Evolutionary conservation across 1,140 invertebrate genomes (phyloP), one percentile per base, ranked within the genome.

Genomic region (Apis cerana): DNA sequence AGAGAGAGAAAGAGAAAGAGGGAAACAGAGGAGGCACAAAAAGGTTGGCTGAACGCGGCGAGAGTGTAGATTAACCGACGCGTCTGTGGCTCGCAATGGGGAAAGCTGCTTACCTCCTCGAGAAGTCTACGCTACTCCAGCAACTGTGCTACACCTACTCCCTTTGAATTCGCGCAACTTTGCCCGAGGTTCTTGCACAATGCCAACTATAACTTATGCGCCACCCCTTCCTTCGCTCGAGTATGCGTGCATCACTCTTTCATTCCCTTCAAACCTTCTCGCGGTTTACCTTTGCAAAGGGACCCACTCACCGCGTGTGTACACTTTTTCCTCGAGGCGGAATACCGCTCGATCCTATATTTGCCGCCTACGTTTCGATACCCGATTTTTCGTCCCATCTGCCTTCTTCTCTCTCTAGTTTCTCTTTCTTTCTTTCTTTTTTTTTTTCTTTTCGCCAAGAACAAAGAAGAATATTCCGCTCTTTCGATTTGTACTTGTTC

Each of bases 121-220:
- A 82, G 50, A 27, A 78, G 75, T 76, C 80, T 82, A 58, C 72
- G 61, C 61, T 43, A 43, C 33, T 43, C 17, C 56, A 59, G 54
- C 27, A 56, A 48, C 43, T 56, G 54, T 70, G 50, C 78, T 70
- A 59, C 78, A 64, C 80, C 61, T 33, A 33, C 3, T 82, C 85
- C 61, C 81, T 85, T 54, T 52, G 75, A 75, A 85, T 87, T 84
- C 69, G 74, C 72, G 83, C 76, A 80, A 89, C 84, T 89, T 89
- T 78, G 81, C 88, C 85, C 64, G 69, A 82, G 82, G 86, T 82
- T 83, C 70, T 84, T 77, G 80, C 85, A 89, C 89, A 89, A 90
- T 88, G 84, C 89, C 87, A 89, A 89, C 85, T 86, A 83, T 87
- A 91, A 89, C 88, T 90, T 90, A 87, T 77, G 86, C 89, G 78